Percentiles rank a stretch among this genome's conserved stretches.
phyloP scores from a whole-genome alignment of 92 coral and sea anemone genomes.

The Paramuricea clavata region DNA sequence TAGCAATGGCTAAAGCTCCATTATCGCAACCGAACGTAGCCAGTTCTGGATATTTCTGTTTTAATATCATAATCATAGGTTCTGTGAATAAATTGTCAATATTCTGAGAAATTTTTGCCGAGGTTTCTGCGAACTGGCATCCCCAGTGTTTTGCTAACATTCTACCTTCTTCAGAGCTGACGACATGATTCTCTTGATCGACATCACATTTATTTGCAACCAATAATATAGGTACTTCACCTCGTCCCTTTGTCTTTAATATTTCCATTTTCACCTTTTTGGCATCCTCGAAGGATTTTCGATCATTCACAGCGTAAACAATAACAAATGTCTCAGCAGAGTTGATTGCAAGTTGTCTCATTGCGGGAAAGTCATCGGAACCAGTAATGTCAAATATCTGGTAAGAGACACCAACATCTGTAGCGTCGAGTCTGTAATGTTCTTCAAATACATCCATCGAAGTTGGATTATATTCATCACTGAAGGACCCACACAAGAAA shows the following conservation, averaged over 20 bases:
- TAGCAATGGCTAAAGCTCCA: background rate
- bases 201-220: slow-evolving; percentile 95
- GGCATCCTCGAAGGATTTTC: slow-evolving; percentile 82
- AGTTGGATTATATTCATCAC: slow-evolving; percentile 81
- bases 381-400: slow-evolving; percentile 93
- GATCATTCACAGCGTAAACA: slow-evolving; percentile 83
- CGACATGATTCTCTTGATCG: slow-evolving; percentile 41
- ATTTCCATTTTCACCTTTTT: slow-evolving; percentile 78
- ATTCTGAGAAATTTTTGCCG: slow-evolving; percentile 27
- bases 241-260: slow-evolving; percentile 74
- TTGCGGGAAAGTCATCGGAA: slow-evolving; percentile 92
- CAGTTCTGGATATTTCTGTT: slow-evolving; percentile 32
- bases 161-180: slow-evolving; percentile 30
- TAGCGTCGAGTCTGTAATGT: slow-evolving; percentile 54
- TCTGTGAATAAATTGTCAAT: slow-evolving; percentile 45
- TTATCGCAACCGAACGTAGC: background rate
- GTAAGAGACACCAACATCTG: slow-evolving; percentile 80
- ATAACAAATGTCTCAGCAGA: slow-evolving; percentile 87
- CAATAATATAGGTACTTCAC: slow-evolving; percentile 73
- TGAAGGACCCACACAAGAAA: slow-evolving; percentile 73
- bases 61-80: slow-evolving; percentile 16
- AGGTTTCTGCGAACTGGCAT: slow-evolving; percentile 29
- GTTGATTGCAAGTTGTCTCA: slow-evolving; percentile 87
- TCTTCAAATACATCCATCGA: slow-evolving; percentile 86
- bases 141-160: slow-evolving; percentile 40